Percentiles rank a stretch among this genome's conserved stretches.
These are phyloP conservation scores for Trogon surrucura DNA, from an alignment of 2,113 vertebrate species.

Conservation along the genomic window DNA sequence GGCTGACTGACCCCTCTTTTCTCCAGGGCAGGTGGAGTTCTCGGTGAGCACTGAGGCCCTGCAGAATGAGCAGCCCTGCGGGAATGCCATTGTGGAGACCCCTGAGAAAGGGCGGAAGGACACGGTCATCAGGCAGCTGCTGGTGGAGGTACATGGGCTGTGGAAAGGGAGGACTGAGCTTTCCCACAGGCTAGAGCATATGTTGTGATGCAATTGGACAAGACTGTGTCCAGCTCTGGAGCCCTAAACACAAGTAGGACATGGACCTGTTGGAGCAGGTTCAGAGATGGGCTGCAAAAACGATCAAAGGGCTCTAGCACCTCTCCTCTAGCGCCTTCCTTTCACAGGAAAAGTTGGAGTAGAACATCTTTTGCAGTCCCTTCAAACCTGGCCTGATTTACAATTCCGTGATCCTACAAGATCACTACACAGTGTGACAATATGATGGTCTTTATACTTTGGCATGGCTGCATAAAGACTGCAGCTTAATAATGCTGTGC, in stretches of 20 bases:
- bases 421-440: accelerated
- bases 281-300: too few relatives aligned
- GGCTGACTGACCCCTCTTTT: background rate
- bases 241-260: too few relatives aligned
- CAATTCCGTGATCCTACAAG: background rate
- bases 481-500: background rate
- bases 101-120: constrained; percentile 82
- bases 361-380: background rate
- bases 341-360: background rate
- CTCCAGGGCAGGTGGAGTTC: constrained; percentile 64
- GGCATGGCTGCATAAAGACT: background rate
- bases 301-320: too few relatives aligned
- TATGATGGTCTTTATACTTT: background rate
- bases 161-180: background rate
- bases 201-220: background rate
- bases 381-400: background rate
- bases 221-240: too few relatives aligned
- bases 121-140: constrained; percentile 74
- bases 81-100: constrained; percentile 63
- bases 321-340: background rate
- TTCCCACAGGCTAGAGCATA: background rate
- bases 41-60: constrained; percentile 57
- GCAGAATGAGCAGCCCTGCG: constrained; percentile 7
- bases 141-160: constrained; percentile 79
- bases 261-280: too few relatives aligned